Percentiles rank a stretch among this genome's conserved stretches.
phyloP scores from a whole-genome alignment of 1,140 invertebrate species.

The Popillia japonica region DNA sequence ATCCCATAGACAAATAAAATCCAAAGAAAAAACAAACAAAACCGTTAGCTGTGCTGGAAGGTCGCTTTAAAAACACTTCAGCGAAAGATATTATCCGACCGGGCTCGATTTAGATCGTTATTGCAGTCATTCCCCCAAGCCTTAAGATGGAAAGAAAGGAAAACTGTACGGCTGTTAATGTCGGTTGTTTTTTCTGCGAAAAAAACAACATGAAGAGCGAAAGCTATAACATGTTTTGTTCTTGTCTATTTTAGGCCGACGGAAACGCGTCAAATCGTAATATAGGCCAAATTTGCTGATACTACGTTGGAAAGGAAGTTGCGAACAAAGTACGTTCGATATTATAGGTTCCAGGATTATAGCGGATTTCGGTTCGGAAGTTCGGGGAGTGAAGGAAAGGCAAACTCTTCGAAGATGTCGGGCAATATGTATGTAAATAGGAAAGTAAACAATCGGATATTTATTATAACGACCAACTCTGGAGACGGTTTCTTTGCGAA shows the following conservation, averaged over 20 bases:
- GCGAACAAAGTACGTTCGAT: not conserved
- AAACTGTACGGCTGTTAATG: not conserved
- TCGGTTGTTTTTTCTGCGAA: not conserved
- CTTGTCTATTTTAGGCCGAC: not conserved
- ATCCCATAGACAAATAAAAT: not conserved
- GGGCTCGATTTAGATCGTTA: not conserved
- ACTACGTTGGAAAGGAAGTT: not conserved
- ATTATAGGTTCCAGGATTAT: not conserved
- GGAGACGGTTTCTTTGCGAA: not conserved
- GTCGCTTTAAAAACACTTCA: slow-evolving; percentile 15
- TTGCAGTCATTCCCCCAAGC: not conserved
- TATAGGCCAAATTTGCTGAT: not conserved
- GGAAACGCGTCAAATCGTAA: not conserved
- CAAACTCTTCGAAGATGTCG: not conserved
- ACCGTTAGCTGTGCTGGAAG: not conserved
- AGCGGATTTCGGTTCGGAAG: not conserved
- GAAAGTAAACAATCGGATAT: not conserved
- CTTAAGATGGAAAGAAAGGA: not conserved
- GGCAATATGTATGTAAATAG: not conserved
- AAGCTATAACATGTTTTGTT: not conserved
- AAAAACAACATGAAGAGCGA: not conserved
- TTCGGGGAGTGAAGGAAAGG: not conserved
- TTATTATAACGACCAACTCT: not conserved
- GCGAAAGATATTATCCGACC: not conserved
- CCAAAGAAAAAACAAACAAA: not conserved